A percentile compares a stretch with the other conserved stretches of the same genome.
phyloP scores from a whole-genome alignment of 2,113 vertebrate species.

The Spea bombifrons region DNA sequence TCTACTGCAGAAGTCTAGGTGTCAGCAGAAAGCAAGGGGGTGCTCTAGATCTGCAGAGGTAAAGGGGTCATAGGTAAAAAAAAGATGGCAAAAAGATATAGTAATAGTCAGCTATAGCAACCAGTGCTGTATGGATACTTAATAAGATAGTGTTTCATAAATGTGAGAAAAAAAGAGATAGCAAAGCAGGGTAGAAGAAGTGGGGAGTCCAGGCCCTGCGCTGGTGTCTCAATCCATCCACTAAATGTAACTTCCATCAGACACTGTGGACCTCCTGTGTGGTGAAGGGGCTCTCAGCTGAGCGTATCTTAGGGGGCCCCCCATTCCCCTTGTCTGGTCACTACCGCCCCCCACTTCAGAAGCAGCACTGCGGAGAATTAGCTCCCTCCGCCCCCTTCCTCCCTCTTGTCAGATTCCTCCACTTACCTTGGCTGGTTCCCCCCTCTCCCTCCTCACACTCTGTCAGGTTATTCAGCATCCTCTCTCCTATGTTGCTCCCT shows the following conservation, averaged over 20 bases:
- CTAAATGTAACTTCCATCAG: neutral
- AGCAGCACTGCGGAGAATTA: constrained; percentile 50
- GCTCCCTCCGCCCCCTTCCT: constrained; percentile 46
- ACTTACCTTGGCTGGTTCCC: constrained; percentile 89
- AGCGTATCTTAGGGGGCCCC: constrained; percentile 19
- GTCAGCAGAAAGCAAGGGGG: constrained; percentile 17
- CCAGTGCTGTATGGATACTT: neutral
- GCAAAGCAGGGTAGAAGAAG: neutral
- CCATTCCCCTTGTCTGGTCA: constrained; percentile 47
- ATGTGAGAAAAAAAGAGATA: neutral
- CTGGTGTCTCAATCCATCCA: neutral
- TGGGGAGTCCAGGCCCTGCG: neutral
- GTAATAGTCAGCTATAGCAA: constrained; percentile 3
- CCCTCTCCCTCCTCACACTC: constrained; percentile 93
- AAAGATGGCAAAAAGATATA: neutral
- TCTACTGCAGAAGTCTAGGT: constrained; percentile 13
- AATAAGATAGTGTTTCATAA: neutral
- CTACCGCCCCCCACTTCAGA: constrained; percentile 35
- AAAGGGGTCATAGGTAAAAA: neutral
- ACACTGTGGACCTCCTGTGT: constrained; percentile 5
- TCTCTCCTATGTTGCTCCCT: constrained; percentile 23
- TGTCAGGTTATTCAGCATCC: constrained; percentile 96
- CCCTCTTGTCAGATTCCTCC: constrained; percentile 60
- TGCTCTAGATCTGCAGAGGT: constrained; percentile 20
- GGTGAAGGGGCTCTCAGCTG: neutral